Base-by-base conservation (phyloP, 2,888 invertebrate genomes). In the Tenthredo mesomela region DNA sequence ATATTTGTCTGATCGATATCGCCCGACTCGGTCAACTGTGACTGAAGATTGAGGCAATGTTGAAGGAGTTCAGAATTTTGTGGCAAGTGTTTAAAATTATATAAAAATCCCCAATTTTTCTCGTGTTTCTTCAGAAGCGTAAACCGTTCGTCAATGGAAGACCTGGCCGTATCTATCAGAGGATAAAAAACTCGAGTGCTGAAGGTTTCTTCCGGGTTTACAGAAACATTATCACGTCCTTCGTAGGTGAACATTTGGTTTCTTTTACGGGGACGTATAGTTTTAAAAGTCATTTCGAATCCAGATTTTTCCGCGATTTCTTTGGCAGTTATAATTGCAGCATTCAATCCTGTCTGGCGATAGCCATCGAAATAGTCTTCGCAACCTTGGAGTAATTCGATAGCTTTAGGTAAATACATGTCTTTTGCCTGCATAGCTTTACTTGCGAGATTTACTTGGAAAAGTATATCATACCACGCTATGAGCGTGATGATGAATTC, bases 201-300 rank as follows among this genome's bases (percentile, higher is more conserved):
- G 61, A 61, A 61, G 61, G 18, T 25, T 61, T 61, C 61, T 61
- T 61, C 61, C 21, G 61, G 61, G 61, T 61, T 61, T 61, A 61
- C 2, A 61, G 61, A n/a, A 61, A 61, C n/a, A 61, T 61, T 61
- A 61, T 61, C 61, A 25, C 18, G 61, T 61, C 61, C 61, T 15
- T 61, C 61, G 61, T 61, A 61, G 61, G 61, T 61, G 61, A 61
- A 61, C 61, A 61, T 61, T 3, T 25, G 25, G 21, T 15, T 61
- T 61, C 21, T 61, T n/a, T 61, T 61, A 61, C 61, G 61, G 61
- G 61, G 61, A 61, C 61, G 61, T 61, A 61, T 25, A 61, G 61
- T 61, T 61, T 61, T n/a, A 25, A 61, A 61, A 61, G n/a, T 61
- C 61, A n/a, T n/a, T n/a, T 61, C 61, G 61, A 61, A 25, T 61